Conservation (phyloP, 2,113 vertebrate species). For the Sylvilagus bachmani region DNA sequence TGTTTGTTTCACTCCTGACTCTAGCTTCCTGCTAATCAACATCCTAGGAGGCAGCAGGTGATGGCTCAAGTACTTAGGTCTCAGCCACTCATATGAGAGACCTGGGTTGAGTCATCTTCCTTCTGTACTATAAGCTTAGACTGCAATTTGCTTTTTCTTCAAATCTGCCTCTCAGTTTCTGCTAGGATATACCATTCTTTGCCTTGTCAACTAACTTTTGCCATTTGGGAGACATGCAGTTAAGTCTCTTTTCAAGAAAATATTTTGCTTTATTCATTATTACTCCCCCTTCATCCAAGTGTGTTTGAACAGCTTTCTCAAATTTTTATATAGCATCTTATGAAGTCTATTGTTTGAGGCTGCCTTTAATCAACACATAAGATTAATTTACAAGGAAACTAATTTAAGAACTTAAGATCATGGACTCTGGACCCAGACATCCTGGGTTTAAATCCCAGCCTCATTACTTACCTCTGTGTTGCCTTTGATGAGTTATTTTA, state of each 20-base stretch:
- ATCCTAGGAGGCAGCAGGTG: too few relatives aligned
- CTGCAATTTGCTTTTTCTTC: neutral
- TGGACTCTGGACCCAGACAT: neutral
- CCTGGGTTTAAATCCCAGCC: neutral
- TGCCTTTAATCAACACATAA: neutral
- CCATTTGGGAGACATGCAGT: neutral
- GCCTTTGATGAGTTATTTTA: neutral
- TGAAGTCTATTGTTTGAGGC: neutral
- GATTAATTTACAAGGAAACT: slow-evolving; percentile 8
- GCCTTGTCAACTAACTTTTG: neutral
- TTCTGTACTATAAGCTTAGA: neutral
- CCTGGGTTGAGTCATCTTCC: neutral
- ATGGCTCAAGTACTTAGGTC: too few relatives aligned
- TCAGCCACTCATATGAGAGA: too few relatives aligned
- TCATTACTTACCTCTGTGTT: neutral
- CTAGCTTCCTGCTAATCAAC: too few relatives aligned
- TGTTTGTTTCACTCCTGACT: too few relatives aligned
- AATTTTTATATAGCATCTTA: neutral
- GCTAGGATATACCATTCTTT: neutral
- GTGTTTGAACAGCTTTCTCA: neutral
- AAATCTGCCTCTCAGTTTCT: neutral
- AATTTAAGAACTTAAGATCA: neutral
- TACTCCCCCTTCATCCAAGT: neutral
- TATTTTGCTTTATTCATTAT: neutral
- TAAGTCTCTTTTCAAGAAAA: neutral